These are phyloP conservation scores for Lethenteron reissneri DNA, from an alignment of 2,113 vertebrate species.

Conservation along the genomic window DNA sequence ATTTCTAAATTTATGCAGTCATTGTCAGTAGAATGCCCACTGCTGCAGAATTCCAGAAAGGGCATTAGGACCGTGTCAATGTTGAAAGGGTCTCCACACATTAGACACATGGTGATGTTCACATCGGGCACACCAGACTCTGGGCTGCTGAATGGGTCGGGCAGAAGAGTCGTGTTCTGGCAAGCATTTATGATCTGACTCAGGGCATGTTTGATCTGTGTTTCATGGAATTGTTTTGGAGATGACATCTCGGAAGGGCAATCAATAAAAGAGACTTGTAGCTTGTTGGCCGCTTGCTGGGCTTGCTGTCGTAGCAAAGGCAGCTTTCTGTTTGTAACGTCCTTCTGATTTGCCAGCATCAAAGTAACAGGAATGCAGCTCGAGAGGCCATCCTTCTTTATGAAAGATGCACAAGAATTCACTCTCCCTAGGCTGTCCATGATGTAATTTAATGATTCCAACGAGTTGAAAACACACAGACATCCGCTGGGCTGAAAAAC, in stretches of 20 bases:
- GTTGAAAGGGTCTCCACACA: constrained; percentile 87
- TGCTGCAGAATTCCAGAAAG: constrained; percentile 80
- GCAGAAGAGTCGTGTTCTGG: constrained; percentile 69
- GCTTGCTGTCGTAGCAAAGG: constrained; percentile 91
- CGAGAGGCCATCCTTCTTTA: constrained; percentile 53
- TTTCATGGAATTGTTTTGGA: constrained; percentile 81
- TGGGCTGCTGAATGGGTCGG: constrained; percentile 64
- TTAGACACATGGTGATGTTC: constrained; percentile 90
- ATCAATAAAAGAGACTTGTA: constrained; percentile 93
- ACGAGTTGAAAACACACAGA: constrained; percentile 92
- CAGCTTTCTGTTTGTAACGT: constrained; percentile 64
- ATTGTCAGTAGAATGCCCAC: constrained; percentile 73
- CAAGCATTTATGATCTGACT: constrained; percentile 66
- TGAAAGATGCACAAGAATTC: constrained; percentile 60
- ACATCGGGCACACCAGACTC: constrained; percentile 81
- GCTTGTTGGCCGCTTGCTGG: constrained; percentile 85
- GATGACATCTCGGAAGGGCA: constrained; percentile 53
- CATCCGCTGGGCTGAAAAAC: constrained; percentile 84
- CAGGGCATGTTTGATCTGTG: constrained; percentile 80
- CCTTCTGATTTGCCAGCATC: constrained; percentile 82
- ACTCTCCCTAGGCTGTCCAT: constrained; percentile 82
- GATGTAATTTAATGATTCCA: constrained; percentile 79
- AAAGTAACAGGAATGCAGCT: constrained; percentile 70
- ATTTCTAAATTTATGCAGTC: constrained; percentile 89
- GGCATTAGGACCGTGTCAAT: constrained; percentile 94